A percentile compares a stretch with the other conserved stretches of the same genome.
phyloP scores from a whole-genome alignment of 2,888 invertebrate species.

The Andrena camellia region DNA sequence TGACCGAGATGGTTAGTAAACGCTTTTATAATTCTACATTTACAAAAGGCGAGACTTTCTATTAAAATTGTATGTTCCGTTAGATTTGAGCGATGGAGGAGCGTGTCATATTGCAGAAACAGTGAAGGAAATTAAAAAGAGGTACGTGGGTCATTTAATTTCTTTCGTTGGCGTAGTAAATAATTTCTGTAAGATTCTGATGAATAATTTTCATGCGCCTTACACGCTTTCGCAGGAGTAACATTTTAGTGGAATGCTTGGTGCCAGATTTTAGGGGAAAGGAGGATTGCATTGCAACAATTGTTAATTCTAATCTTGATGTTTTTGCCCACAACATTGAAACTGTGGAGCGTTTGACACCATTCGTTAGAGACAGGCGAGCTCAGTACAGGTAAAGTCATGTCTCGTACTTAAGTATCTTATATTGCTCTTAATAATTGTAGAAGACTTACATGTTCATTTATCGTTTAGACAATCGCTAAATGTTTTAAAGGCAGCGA shows the following conservation, averaged over 20 bases:
- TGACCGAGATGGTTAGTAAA: slow-evolving; percentile 94
- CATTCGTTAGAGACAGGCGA: slow-evolving; percentile 96
- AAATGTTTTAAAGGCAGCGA: slow-evolving; percentile 92
- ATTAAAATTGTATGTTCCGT: slow-evolving; percentile 30
- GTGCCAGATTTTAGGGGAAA: slow-evolving; percentile 98
- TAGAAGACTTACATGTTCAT: slow-evolving; percentile 10
- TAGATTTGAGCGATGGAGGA: slow-evolving; percentile 97
- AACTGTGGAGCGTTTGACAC: slow-evolving; percentile 96
- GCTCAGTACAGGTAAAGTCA: slow-evolving; percentile 91
- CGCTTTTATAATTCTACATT: neutral
- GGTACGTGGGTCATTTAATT: slow-evolving; percentile 63
- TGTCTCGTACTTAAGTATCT: slow-evolving; percentile 14
- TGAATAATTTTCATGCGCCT: neutral
- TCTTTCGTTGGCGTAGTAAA: neutral
- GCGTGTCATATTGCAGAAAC: slow-evolving; percentile 97
- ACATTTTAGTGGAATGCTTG: slow-evolving; percentile 97
- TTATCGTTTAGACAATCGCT: slow-evolving; percentile 91
- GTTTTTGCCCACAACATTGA: slow-evolving; percentile 99
- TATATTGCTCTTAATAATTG: slow-evolving; percentile 23
- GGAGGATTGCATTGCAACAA: slow-evolving; percentile 89
- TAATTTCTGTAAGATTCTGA: neutral
- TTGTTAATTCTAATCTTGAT: slow-evolving; percentile 94
- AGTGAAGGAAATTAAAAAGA: slow-evolving; percentile 80
- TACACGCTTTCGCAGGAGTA: slow-evolving; percentile 87
- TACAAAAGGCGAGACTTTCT: neutral